Base-by-base conservation (phyloP, 2,797 vertebrate genomes). In the Pangasius mekongensis region DNA sequence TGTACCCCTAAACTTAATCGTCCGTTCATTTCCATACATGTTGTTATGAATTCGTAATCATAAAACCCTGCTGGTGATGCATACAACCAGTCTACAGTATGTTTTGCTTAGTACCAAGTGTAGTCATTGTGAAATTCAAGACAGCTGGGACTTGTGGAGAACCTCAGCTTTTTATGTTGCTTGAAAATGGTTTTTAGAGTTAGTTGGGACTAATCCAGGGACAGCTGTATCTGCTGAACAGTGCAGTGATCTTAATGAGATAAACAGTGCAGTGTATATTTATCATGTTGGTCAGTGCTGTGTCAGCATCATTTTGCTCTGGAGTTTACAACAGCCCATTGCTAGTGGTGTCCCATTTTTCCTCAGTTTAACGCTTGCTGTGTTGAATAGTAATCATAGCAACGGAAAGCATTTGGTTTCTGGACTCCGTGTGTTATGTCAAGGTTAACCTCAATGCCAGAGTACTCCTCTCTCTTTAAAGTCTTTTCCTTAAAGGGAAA, bases 371-470 rank as follows among this genome's bases (percentile, higher is more conserved):
- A 80, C 11, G 18, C 73, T 24, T 5, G 39, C 81, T 66, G 43
- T 47, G 22, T 83, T 64, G 13, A 83, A 83, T 43, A 67, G 62
- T 52, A 49, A 83, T 67, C 62, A 67, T 52, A 1, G 20, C 62
- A 52, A 67, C 6, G 85, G 47, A 86, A 80, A 54, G 69, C 69
- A 85, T 85, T 76, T 33, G 39, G 18, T 52, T 30, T 22, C 54
- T 60, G 56, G 84, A 62, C 39, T 85, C 76, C n/a, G 1, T 36
- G 13, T 73, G 54, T 73, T 71, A 81, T 86, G 66, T 73, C 52
- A 82, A 88, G 83, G 76, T 86, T 82, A 88, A 82, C 87, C 74
- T 62, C 83, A 81, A 18, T 11, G 27, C 76, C 76, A 64, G 64
- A n/a, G 39, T 30, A 52, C 14, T 27, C 4, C 6, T 58, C 62